Evolutionary conservation across 2,113 vertebrate genomes (phyloP).

Genomic region (Psilopsiagon aurifrons): DNA sequence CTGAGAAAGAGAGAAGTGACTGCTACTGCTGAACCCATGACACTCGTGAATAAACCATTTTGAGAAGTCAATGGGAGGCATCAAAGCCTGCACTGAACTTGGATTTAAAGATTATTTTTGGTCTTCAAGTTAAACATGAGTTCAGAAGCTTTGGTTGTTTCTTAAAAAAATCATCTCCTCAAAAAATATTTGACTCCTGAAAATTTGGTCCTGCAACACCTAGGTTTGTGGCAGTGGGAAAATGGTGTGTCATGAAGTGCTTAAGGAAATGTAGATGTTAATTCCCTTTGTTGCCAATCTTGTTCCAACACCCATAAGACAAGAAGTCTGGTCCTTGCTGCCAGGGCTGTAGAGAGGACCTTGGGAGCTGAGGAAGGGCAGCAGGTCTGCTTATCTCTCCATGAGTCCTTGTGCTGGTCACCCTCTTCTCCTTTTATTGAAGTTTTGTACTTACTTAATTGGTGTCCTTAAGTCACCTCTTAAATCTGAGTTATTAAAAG

Average conservation of each 20-base stretch:
- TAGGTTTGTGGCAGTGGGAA: neutral
- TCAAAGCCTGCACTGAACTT: neutral
- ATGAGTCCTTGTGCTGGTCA: neutral
- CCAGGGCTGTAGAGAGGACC: neutral
- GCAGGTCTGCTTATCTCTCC: neutral
- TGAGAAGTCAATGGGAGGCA: neutral
- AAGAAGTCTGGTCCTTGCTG: neutral
- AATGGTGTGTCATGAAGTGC: neutral
- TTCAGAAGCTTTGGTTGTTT: neutral
- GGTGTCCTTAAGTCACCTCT: conserved; percentile 11
- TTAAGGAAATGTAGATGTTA: neutral
- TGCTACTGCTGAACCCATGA: no score
- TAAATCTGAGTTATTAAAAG: conserved; percentile 7
- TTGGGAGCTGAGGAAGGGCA: neutral
- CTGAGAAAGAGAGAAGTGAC: no score
- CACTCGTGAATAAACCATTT: neutral
- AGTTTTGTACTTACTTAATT: neutral
- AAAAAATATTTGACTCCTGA: neutral
- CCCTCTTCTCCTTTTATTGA: neutral
- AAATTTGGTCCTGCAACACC: neutral
- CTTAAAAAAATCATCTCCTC: neutral
- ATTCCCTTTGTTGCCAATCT: neutral
- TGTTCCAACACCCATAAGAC: neutral
- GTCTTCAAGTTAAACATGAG: neutral
- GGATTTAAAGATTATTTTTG: neutral